These are phyloP conservation scores for Lagopus muta DNA, from an alignment of 2,113 vertebrate genomes.

Conservation along the genomic window DNA sequence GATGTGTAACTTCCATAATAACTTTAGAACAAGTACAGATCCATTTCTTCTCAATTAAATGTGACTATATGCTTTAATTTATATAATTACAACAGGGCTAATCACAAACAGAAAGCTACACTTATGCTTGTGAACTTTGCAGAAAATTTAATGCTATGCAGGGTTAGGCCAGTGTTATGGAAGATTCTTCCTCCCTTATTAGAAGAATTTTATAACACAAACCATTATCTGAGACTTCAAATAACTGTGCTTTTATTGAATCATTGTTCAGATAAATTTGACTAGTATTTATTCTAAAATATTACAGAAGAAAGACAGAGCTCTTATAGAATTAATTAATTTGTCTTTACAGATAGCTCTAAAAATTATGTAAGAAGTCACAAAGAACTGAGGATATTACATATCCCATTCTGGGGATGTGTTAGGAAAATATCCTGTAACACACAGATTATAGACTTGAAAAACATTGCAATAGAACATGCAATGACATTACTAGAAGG, in stretches of 20 bases:
- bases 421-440: neutral
- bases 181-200: neutral
- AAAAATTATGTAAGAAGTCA: neutral
- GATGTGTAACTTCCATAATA: neutral
- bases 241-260: neutral
- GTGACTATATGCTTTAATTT: neutral
- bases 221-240: neutral
- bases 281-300: neutral
- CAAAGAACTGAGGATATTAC: neutral
- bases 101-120: neutral
- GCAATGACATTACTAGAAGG: neutral
- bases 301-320: neutral
- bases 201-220: neutral
- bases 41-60: neutral
- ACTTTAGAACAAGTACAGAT: neutral
- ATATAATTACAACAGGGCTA: neutral
- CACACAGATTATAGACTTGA: neutral
- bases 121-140: neutral
- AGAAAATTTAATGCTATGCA: neutral
- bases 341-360: neutral
- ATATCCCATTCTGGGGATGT: neutral
- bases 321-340: neutral
- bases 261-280: neutral
- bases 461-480: neutral
- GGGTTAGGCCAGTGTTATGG: neutral